Conservation (phyloP, 1,140 invertebrate genomes). For the Zophobas morio region DNA sequence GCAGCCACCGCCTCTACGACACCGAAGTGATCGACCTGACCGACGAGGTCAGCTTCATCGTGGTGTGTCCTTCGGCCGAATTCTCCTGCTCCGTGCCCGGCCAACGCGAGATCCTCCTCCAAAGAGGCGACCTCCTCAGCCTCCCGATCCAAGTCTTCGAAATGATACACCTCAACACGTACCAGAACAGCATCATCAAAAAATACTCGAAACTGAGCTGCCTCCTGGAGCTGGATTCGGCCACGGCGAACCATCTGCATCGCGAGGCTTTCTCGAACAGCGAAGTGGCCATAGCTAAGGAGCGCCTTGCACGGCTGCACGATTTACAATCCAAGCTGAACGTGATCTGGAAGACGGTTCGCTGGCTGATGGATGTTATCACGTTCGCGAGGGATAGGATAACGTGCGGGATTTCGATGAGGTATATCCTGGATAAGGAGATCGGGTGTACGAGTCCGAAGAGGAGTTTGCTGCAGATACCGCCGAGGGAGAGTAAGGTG, state of each 20-base stretch:
- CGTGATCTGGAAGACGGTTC: slow-evolving; percentile 89
- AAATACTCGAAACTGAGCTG: slow-evolving; percentile 93
- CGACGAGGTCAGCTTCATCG: slow-evolving; percentile 88
- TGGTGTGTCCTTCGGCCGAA: slow-evolving; percentile 91
- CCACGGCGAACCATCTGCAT: slow-evolving; percentile 91
- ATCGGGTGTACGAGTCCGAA: slow-evolving; percentile 65
- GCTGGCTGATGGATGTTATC: slow-evolving; percentile 96
- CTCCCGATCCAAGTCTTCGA: slow-evolving; percentile 92
- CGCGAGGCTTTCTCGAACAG: slow-evolving; percentile 93
- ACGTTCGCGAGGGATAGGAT: slow-evolving; percentile 89
- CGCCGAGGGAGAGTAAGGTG: slow-evolving; percentile 80
- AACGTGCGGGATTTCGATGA: slow-evolving; percentile 63
- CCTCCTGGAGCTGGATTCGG: slow-evolving; percentile 92
- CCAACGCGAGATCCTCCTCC: slow-evolving; percentile 85
- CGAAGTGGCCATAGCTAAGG: slow-evolving; percentile 88
- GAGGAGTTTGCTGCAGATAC: slow-evolving; percentile 76
- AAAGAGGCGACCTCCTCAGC: slow-evolving; percentile 85
- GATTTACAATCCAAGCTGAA: slow-evolving; percentile 88
- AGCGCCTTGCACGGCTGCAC: slow-evolving; percentile 85
- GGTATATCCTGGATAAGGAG: slow-evolving; percentile 68
- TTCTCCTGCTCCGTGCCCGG: slow-evolving; percentile 92
- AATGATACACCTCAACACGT: slow-evolving; percentile 94
- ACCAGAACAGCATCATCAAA: slow-evolving; percentile 89
- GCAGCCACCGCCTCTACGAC: slow-evolving; percentile 87
- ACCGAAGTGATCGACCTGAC: slow-evolving; percentile 93